Evolutionary conservation across 2,113 vertebrate species (phyloP).

Genomic region (Peromyscus maniculatus): DNA sequence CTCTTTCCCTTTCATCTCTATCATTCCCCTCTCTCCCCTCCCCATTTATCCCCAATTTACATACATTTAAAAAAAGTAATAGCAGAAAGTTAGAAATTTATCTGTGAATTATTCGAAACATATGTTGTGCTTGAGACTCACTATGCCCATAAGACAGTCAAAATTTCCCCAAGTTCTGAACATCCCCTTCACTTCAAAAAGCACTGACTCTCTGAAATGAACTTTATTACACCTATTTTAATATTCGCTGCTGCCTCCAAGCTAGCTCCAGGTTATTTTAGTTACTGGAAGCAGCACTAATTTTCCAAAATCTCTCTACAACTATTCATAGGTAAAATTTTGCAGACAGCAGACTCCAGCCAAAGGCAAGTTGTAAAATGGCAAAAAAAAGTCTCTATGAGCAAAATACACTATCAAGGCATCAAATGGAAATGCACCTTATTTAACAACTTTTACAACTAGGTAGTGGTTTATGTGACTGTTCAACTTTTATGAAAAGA

Average conservation of each 20-base stretch:
- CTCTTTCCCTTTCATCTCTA: neutral
- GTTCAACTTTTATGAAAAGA: conserved; percentile 38
- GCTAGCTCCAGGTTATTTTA: conserved; percentile 73
- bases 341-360: conserved; percentile 43
- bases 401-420: conserved; percentile 39
- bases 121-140: neutral
- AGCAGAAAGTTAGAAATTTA: neutral
- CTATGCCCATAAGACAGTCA: neutral
- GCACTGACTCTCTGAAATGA: conserved; percentile 53
- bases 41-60: neutral
- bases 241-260: conserved; percentile 70
- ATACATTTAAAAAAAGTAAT: neutral
- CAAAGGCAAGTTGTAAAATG: conserved; percentile 57
- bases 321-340: conserved; percentile 67
- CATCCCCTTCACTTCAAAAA: conserved; percentile 52
- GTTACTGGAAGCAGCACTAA: conserved; percentile 71
- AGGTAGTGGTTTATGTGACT: neutral
- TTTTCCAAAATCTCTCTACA: conserved; percentile 62
- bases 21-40: neutral
- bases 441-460: conserved; percentile 19
- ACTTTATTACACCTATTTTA: conserved; percentile 48
- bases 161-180: conserved; percentile 16
- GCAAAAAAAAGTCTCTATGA: neutral
- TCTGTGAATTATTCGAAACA: neutral
- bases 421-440: conserved; percentile 28